phyloP scores from a whole-genome alignment of 30 jellyfish, hydroid and myxozoan genomes.

The Sanderia malayensis region DNA sequence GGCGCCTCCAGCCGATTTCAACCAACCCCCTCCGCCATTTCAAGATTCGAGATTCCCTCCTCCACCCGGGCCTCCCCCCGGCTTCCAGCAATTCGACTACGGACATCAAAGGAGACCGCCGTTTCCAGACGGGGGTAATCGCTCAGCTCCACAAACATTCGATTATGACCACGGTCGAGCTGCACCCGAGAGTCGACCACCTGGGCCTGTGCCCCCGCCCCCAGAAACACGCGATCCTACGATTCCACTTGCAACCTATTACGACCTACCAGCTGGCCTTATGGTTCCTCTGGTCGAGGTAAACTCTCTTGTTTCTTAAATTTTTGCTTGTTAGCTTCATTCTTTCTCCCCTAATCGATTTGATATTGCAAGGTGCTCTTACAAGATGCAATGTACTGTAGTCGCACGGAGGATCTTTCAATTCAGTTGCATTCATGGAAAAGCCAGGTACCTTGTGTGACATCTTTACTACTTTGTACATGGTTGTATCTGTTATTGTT shows the following conservation, averaged over 20 bases:
- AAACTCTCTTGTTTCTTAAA: too few relatives aligned
- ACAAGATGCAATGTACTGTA: too few relatives aligned
- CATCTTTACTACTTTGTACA: too few relatives aligned
- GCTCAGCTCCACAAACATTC: slow-evolving; percentile 87
- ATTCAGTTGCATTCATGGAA: too few relatives aligned
- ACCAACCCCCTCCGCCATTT: slow-evolving; percentile 76
- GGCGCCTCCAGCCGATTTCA: slow-evolving; percentile 54
- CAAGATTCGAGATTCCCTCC: slow-evolving; percentile 74
- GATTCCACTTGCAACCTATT: slow-evolving; percentile 87
- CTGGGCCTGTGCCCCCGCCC: slow-evolving; percentile 60
- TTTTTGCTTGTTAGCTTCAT: too few relatives aligned
- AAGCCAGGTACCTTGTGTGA: too few relatives aligned
- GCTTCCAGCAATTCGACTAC: slow-evolving; percentile 89
- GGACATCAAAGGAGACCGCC: slow-evolving; percentile 88
- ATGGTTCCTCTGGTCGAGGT: slow-evolving; percentile 95
- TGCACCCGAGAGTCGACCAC: slow-evolving; percentile 56
- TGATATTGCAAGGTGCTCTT: too few relatives aligned
- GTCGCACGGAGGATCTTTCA: too few relatives aligned
- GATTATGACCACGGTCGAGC: slow-evolving; percentile 97
- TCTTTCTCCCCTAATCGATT: too few relatives aligned
- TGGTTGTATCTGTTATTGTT: neutral
- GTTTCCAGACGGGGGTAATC: slow-evolving; percentile 66
- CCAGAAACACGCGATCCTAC: slow-evolving; percentile 89
- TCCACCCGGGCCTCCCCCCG: slow-evolving; percentile 70
- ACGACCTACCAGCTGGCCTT: slow-evolving; percentile 97